These are phyloP conservation scores for Phyllostomus hastatus DNA, from an alignment of 2,113 vertebrate genomes.

Conservation along the genomic window DNA sequence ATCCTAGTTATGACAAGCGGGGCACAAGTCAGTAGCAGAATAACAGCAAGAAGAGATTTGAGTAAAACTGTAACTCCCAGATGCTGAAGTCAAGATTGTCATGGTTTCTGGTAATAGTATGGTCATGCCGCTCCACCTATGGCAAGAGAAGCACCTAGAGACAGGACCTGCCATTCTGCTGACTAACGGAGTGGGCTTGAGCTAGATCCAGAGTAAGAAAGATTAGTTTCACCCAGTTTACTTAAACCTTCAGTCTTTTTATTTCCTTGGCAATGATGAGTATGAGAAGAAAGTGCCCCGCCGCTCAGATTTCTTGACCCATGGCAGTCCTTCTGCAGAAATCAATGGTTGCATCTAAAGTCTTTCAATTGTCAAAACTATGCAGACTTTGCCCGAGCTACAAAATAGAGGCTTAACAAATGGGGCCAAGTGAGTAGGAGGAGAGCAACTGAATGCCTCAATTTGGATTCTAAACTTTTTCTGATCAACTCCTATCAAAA, in stretches of 20 bases:
- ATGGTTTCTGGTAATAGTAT: neutral
- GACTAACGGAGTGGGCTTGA: neutral
- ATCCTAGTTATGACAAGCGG: neutral
- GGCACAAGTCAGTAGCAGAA: neutral
- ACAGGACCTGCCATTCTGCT: neutral
- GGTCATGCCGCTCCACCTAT: too few species aligned
- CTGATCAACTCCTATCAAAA: neutral
- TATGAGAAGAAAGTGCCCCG: neutral
- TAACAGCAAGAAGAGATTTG: neutral
- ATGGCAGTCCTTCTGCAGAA: neutral
- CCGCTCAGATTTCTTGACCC: neutral
- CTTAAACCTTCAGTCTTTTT: neutral
- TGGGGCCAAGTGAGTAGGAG: neutral
- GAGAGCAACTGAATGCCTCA: neutral
- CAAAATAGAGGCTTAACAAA: neutral
- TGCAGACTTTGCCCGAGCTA: neutral
- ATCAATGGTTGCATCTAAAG: neutral
- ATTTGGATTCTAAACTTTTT: conserved; percentile 20
- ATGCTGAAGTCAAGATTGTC: neutral
- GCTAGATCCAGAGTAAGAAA: neutral
- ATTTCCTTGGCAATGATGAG: neutral
- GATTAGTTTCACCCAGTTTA: neutral
- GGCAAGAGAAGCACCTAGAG: neutral
- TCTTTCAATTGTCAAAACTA: conserved; percentile 19
- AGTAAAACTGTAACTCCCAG: neutral